Evolutionary conservation across 1,140 invertebrate genomes (phyloP).

Genomic region (Tetramorium alpestre): DNA sequence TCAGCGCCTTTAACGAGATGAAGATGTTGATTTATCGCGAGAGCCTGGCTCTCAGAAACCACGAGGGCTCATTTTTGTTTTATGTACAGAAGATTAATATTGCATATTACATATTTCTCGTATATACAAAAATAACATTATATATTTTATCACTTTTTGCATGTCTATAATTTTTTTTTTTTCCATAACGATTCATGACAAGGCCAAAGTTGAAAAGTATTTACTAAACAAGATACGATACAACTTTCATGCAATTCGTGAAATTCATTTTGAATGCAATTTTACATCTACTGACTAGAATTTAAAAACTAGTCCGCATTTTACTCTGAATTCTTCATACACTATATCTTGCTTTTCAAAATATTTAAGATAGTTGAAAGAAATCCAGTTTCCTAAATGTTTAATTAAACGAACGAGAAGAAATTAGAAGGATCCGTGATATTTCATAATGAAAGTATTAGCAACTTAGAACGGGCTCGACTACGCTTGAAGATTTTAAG

Average conservation of each 20-base stretch:
- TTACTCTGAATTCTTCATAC: background rate
- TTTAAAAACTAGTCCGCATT: background rate
- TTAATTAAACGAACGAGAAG: background rate
- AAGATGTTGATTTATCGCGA: slow-evolving; percentile 60
- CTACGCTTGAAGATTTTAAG: background rate
- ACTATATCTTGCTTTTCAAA: background rate
- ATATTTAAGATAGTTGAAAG: background rate
- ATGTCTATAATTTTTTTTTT: no score
- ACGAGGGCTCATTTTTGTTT: slow-evolving; percentile 8
- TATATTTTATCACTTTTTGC: background rate
- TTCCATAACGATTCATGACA: no score
- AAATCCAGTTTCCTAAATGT: background rate
- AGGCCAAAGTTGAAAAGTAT: background rate
- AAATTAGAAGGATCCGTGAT: background rate
- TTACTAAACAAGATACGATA: background rate
- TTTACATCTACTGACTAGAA: background rate
- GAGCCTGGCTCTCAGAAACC: slow-evolving; percentile 34
- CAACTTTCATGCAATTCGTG: no score
- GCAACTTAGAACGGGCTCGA: background rate
- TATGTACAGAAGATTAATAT: background rate
- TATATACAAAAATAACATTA: background rate
- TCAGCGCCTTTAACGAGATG: slow-evolving; percentile 63
- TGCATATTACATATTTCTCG: background rate
- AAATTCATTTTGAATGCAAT: background rate
- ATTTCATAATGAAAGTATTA: background rate